Conservation (phyloP, 2,797 vertebrate species). For the Clarias laeviceps region DNA sequence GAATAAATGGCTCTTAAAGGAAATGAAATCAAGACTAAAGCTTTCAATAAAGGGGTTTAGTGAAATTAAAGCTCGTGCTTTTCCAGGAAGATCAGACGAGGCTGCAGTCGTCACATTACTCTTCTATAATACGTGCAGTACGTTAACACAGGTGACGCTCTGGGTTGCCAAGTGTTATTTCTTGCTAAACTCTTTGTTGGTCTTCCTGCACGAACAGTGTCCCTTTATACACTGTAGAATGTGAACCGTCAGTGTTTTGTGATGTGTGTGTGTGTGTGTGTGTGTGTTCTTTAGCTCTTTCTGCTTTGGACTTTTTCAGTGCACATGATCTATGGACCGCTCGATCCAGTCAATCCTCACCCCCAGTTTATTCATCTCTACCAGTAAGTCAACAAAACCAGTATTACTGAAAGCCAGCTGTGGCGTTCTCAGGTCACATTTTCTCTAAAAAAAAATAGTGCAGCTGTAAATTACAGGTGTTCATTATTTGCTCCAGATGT, state of each 20-base stretch:
- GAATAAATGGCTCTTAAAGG: no score
- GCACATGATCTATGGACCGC: conserved; percentile 94
- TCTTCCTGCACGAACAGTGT: not conserved
- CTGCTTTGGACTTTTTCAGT: conserved; percentile 73
- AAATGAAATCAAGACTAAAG: no score
- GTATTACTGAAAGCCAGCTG: no score
- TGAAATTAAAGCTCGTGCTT: not conserved
- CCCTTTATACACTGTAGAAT: not conserved
- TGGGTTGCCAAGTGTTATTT: not conserved
- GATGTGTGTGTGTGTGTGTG: not conserved
- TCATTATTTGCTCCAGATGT: not conserved
- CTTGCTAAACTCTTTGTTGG: not conserved
- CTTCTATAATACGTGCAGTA: not conserved
- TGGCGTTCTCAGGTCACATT: no score
- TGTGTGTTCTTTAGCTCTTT: not conserved
- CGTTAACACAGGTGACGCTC: not conserved
- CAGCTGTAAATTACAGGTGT: not conserved
- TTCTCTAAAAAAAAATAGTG: not conserved
- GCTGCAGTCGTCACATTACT: not conserved
- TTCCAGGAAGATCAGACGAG: not conserved
- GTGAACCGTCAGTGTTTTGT: not conserved
- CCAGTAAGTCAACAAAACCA: conserved; percentile 78
- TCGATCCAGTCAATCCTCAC: conserved; percentile 92
- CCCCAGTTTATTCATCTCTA: conserved; percentile 91
- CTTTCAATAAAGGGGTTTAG: no score